phyloP scores from a whole-genome alignment of 2,888 invertebrate genomes.

The Drosophila tripunctata region DNA sequence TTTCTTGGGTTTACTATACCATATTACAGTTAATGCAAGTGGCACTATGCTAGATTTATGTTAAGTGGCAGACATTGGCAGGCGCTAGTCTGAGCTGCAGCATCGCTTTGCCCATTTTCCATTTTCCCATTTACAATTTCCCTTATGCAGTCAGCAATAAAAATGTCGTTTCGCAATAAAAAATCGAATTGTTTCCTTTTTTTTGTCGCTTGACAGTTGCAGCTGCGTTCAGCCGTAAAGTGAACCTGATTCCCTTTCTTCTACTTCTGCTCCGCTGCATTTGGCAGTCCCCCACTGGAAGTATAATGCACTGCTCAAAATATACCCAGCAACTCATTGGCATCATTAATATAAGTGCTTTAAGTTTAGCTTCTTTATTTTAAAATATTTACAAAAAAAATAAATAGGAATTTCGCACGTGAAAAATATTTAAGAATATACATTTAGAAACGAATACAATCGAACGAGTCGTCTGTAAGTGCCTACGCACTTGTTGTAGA shows the following conservation, averaged over 20 bases:
- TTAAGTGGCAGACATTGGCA: slow-evolving; percentile 54
- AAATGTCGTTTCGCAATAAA: slow-evolving; percentile 60
- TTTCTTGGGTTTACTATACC: slow-evolving; percentile 31
- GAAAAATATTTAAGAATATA: no score
- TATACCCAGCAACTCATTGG: no score
- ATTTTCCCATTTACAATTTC: background rate
- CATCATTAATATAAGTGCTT: no score
- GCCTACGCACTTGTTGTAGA: no score
- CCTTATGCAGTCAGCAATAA: slow-evolving; percentile 50
- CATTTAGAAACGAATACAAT: no score
- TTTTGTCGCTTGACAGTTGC: slow-evolving; percentile 39
- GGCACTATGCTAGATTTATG: slow-evolving; percentile 59
- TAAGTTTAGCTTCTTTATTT: no score
- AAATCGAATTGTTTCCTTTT: slow-evolving; percentile 58
- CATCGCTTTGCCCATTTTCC: background rate
- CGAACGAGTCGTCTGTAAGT: no score
- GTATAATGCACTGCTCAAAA: background rate
- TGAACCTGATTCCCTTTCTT: background rate
- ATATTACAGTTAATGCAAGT: slow-evolving; percentile 54
- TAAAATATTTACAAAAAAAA: no score
- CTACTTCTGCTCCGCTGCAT: background rate
- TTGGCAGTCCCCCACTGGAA: background rate
- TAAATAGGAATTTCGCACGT: no score
- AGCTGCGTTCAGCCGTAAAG: slow-evolving; percentile 51
- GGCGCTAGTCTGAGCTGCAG: slow-evolving; percentile 8